Evolutionary conservation across 2,888 invertebrate genomes (phyloP), one percentile per base, ranked within the genome.

Genomic region (Iselma pallidipennis): DNA sequence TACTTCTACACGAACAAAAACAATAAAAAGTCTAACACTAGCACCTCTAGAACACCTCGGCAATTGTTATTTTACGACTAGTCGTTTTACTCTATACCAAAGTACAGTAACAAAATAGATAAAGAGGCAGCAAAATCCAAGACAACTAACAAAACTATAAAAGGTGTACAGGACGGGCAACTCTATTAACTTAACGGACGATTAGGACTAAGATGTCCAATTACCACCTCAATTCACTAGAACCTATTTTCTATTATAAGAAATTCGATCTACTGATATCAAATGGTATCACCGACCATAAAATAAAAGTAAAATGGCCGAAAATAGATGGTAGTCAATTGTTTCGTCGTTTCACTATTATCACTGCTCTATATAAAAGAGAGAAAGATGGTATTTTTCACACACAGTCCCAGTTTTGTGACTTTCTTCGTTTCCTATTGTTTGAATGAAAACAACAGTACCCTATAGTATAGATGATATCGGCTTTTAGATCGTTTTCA

Each of bases 1-100:
- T 71, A 70, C 65, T n/a, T n/a, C n/a, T 63, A 57, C 61, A 61
- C 61, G 57, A 61, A 57, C 57, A 61, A 61, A 57, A 61, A 61
- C 57, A 61, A 57, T 61, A 61, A 61, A 61, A 57, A 57, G n/a
- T n/a, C 29, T 45, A 55, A 21, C 4, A 21, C 14, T 21, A 55
- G 55, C 55, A 51, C 50, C 45, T 53, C 26, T 49, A 28, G 55
- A 55, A 63, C 56, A 59, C 54, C 57, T 21, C 23, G 19, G 31
- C 51, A 37, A 63, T 63, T 55, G 55, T 55, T 50, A 55, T 59
- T 59, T 59, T 59, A 59, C 55, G 59, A 50, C 37, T 37, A 31
- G 19, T 31, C 16, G 9, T 4, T 31, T 51, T 25, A 21, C 28
- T 28, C 26, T 16, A 7, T 7, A 33, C 14, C 5, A 5, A 14